A percentile compares a stretch with the other conserved stretches of the same genome.
These are phyloP conservation scores for Mythimna lalbum DNA, from an alignment of 2,888 invertebrate species.

Conservation along the genomic window DNA sequence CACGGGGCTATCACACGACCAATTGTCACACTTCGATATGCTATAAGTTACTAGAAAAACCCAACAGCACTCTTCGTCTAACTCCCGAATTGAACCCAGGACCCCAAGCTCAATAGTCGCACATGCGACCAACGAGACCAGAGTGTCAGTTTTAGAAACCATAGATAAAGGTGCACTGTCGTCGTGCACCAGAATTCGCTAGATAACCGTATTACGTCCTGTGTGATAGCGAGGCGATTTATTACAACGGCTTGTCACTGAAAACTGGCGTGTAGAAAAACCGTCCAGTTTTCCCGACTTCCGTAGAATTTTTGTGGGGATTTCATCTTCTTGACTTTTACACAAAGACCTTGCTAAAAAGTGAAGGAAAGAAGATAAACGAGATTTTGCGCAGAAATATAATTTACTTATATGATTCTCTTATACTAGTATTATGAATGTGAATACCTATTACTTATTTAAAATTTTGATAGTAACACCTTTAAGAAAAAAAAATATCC, in stretches of 20 bases:
- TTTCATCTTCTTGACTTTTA: slow-evolving; percentile 11
- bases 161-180: slow-evolving; percentile 27
- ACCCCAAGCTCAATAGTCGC: too few species aligned
- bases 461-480: too few species aligned
- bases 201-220: slow-evolving; percentile 44
- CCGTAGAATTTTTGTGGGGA: slow-evolving; percentile 14
- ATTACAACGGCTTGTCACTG: slow-evolving; percentile 40
- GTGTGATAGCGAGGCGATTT: slow-evolving; percentile 46
- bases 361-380: neutral
- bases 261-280: slow-evolving; percentile 42
- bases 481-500: too few species aligned
- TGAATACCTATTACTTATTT: too few species aligned
- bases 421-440: too few species aligned
- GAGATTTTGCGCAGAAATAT: neutral
- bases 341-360: slow-evolving; percentile 23
- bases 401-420: too few species aligned
- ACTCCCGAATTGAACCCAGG: too few species aligned
- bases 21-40: too few species aligned
- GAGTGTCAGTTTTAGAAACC: neutral
- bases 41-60: too few species aligned
- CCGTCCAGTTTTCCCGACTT: slow-evolving; percentile 1
- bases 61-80: too few species aligned
- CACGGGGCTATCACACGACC: too few species aligned
- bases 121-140: too few species aligned
- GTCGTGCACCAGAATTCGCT: slow-evolving; percentile 26